Conservation (phyloP, 2,113 vertebrate genomes). For the Microcebus tavaratra region DNA sequence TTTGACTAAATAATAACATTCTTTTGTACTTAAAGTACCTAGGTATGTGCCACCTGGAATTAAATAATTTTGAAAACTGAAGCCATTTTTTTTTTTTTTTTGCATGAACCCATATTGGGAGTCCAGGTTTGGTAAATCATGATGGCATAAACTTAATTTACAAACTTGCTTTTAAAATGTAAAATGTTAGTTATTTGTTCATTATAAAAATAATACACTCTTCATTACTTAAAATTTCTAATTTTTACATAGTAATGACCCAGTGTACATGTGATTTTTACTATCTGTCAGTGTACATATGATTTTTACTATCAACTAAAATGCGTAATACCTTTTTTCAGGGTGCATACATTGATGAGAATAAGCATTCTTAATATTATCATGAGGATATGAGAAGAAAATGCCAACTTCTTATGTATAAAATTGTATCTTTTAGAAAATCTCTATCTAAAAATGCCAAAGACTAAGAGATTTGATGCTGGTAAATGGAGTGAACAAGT, state of each 20-base stretch:
- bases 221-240: background rate
- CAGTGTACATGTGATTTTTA: background rate
- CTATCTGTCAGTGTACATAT: background rate
- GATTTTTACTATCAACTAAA: background rate
- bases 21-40: background rate
- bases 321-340: background rate
- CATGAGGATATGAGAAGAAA: background rate
- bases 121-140: background rate
- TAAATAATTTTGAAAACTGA: background rate
- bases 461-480: background rate
- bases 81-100: background rate
- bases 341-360: background rate
- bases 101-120: background rate
- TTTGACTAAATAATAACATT: background rate
- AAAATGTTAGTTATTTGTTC: background rate
- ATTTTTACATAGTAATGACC: background rate
- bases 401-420: background rate
- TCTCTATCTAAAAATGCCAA: background rate
- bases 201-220: background rate
- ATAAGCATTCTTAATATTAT: background rate
- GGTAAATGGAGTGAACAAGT: background rate
- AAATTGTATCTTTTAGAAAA: background rate
- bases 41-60: background rate
- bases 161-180: background rate
- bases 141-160: background rate